Conservation (phyloP, 1,140 invertebrate genomes). For the Polyergus mexicanus region DNA sequence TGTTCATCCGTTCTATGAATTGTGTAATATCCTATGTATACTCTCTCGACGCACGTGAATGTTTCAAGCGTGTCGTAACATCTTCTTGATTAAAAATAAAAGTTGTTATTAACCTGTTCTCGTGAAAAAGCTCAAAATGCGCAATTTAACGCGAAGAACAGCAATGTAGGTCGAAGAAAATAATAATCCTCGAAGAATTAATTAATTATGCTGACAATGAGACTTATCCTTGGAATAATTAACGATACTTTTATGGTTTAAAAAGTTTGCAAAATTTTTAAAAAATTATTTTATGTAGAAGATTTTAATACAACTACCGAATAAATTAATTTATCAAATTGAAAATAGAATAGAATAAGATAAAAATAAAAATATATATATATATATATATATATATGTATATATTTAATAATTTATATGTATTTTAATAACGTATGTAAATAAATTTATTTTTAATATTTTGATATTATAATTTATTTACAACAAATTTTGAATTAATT, state of each 20-base stretch:
- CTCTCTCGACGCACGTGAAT: slow-evolving; percentile 1
- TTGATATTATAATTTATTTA: not conserved
- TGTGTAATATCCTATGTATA: not conserved
- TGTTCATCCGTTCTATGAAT: slow-evolving; percentile 34
- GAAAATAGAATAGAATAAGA: not conserved
- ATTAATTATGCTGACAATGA: not conserved
- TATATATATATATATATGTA: too few relatives aligned
- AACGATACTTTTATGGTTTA: not conserved
- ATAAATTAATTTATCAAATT: not conserved
- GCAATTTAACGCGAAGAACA: not conserved
- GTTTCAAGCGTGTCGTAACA: slow-evolving; percentile 32
- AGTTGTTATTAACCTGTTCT: not conserved
- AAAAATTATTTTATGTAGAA: not conserved
- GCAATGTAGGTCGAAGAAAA: not conserved
- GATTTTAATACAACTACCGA: not conserved
- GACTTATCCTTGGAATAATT: not conserved
- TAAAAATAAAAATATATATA: too few relatives aligned
- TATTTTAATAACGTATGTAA: not conserved
- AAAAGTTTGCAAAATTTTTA: not conserved
- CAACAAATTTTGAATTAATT: not conserved
- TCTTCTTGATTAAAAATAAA: slow-evolving; percentile 36
- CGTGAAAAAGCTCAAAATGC: slow-evolving; percentile 19
- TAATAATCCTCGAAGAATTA: not conserved
- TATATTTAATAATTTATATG: too few relatives aligned
- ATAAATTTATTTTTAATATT: not conserved